Evolutionary conservation across 2,888 invertebrate species (phyloP), one percentile per base, ranked within the genome.

Genomic region (Geophilus truncorum): DNA sequence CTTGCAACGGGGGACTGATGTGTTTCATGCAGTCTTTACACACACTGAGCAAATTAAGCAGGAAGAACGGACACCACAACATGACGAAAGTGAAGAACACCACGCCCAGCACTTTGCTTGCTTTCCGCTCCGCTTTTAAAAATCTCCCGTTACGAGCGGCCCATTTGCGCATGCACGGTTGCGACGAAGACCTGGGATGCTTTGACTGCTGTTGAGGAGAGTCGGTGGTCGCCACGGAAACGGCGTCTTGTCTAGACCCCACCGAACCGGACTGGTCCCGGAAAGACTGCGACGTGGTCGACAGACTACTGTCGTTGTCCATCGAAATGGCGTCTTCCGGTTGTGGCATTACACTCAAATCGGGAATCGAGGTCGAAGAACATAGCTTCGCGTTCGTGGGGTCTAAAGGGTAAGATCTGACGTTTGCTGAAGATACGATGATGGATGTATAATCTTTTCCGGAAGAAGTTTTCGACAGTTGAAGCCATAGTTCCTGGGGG

Each of bases 51-150:
- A 96, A 88, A 86, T 96, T 97, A 10, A 95, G 89, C 10, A 95
- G 93, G 87, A 97, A 97, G 88, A 97, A 97, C 9, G 97, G 96
- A n/a, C 96, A 94, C 96, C 97, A 97, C 34, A 96, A 90, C 76
- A 96, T 92, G 34, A 96, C 96, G 86, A 97, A 97, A 0, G 95
- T 95, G 87, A 95, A 95, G 88, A 97, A 97, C 0, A 97, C 96
- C 0, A 97, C 94, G 2, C 96, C 96, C 23, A 97, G 88, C 3
- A 97, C 97, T 88, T 97, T 96, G 12, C 97, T 97, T 0, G 98
- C 98, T 87, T 97, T 97, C 86, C 97, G 96, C 86, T 98, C 97
- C 79, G 96, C 90, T 76, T 85, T 85, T 4, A 88, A 86, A 57
- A 82, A 84, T 80, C 81, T 32, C 1, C 82, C 82, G 28, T 82